phyloP scores from a whole-genome alignment of 2,888 invertebrate species.

The Dendrolimus houi region DNA sequence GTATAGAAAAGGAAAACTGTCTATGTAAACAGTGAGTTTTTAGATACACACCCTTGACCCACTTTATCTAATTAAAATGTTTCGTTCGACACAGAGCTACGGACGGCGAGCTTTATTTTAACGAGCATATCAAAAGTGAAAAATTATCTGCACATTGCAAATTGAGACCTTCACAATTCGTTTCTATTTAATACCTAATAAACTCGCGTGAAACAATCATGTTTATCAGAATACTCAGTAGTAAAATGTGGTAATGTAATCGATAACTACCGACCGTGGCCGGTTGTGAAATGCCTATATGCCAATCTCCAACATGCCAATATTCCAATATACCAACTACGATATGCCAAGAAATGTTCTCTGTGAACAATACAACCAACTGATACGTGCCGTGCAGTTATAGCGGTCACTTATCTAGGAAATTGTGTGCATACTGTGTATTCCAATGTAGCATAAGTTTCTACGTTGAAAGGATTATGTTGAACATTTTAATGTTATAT shows the following conservation, averaged over 20 bases:
- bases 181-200: background rate
- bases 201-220: background rate
- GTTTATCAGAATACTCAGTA: background rate
- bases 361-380: background rate
- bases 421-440: background rate
- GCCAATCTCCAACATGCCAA: slow-evolving; percentile 6
- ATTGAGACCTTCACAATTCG: background rate
- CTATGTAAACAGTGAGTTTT: background rate
- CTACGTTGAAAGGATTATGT: background rate
- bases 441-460: background rate
- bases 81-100: background rate
- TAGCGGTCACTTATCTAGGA: slow-evolving; percentile 1
- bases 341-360: background rate
- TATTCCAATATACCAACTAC: background rate
- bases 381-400: slow-evolving; percentile 1
- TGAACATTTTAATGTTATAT: background rate
- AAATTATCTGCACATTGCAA: background rate
- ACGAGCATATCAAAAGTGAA: background rate
- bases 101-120: background rate
- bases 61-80: background rate
- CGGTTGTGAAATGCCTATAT: slow-evolving; percentile 18
- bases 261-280: slow-evolving; percentile 14
- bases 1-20: background rate
- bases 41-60: background rate
- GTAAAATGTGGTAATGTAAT: slow-evolving; percentile 18